These are phyloP conservation scores for Ephydatia muelleri DNA, from an alignment of 37 sponge, comb jelly and placozoan species.

Conservation along the genomic window DNA sequence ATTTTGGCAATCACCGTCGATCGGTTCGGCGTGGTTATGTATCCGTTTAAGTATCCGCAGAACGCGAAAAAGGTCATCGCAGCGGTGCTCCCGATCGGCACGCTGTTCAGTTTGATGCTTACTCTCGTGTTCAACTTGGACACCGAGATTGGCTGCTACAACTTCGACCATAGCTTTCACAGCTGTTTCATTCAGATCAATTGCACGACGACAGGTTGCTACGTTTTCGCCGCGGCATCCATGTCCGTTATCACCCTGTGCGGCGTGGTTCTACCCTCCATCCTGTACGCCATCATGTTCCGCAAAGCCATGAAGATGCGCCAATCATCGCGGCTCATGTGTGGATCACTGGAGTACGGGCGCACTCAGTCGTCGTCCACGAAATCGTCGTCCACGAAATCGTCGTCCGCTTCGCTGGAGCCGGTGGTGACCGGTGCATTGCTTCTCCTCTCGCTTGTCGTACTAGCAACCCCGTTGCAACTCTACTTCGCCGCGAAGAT, in stretches of 20 bases:
- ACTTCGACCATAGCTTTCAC: not conserved
- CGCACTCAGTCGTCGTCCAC: not conserved
- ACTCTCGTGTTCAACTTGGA: not conserved
- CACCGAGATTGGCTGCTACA: not conserved
- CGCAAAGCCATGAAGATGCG: not conserved
- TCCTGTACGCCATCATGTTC: not conserved
- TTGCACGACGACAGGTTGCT: not conserved
- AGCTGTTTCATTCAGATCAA: not conserved
- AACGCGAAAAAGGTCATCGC: not conserved
- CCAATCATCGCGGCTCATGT: not conserved
- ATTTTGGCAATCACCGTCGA: not conserved
- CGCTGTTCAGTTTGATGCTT: not conserved
- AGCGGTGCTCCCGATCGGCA: not conserved
- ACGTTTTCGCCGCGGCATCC: not conserved
- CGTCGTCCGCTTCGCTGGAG: not conserved
- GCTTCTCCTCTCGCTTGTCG: not conserved
- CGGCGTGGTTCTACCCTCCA: not conserved
- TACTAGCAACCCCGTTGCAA: not conserved
- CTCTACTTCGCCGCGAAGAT: not conserved
- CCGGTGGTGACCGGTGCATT: not conserved
- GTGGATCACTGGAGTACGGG: not conserved
- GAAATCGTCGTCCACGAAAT: not conserved
- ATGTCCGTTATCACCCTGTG: not conserved
- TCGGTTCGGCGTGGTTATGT: not conserved
- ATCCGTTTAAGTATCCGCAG: not conserved